A percentile compares a stretch with the other conserved stretches of the same genome.
phyloP scores from a whole-genome alignment of 2,888 invertebrate genomes.

The Panopea generosa region DNA sequence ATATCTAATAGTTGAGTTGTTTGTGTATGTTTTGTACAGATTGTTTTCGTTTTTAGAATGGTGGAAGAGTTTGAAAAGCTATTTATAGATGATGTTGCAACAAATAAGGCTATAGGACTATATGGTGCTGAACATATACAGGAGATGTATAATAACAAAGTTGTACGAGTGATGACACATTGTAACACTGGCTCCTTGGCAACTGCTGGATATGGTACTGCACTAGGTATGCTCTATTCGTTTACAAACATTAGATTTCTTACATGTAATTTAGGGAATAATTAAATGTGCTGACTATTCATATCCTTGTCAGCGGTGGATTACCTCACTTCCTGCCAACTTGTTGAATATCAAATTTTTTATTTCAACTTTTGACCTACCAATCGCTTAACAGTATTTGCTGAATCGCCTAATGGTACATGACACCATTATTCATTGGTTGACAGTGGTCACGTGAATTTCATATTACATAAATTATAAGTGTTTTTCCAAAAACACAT shows the following conservation, averaged over 20 bases:
- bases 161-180: constrained; percentile 94
- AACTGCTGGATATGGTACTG: constrained; percentile 99
- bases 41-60: constrained; percentile 87
- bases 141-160: constrained; percentile 83
- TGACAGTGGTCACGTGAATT: no score
- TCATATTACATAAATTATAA: no score
- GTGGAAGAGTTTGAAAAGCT: constrained; percentile 92
- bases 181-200: constrained; percentile 99
- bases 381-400: no score
- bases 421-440: no score
- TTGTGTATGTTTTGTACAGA: no score
- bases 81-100: constrained; percentile 93
- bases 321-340: no score
- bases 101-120: constrained; percentile 94
- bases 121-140: constrained; percentile 93
- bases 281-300: background rate
- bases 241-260: background rate
- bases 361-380: no score
- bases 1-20: no score
- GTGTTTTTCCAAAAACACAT: no score
- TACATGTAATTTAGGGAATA: no score
- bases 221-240: constrained; percentile 92
- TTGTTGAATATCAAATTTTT: no score
- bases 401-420: no score
- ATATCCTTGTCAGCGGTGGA: background rate